Percentiles rank a stretch among this genome's conserved stretches.
These are phyloP conservation scores for Mesopsocus fuscifrons DNA, from an alignment of 2,888 invertebrate genomes.

Conservation along the genomic window DNA sequence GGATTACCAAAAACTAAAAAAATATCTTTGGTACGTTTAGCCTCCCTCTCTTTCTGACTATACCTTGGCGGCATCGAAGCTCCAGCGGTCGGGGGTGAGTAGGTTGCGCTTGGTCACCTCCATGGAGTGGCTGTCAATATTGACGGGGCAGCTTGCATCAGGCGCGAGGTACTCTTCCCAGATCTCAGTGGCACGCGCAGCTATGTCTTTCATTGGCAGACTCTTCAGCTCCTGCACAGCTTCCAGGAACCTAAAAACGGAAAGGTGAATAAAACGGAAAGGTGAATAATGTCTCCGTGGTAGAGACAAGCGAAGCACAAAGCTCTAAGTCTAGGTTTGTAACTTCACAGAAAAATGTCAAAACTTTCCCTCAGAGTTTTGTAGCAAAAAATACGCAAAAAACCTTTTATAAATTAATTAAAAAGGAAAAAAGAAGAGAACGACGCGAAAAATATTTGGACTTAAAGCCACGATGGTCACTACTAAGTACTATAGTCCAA, in stretches of 20 bases:
- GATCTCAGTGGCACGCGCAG: slow-evolving; percentile 62
- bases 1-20: too few relatives aligned
- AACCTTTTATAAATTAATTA: too few relatives aligned
- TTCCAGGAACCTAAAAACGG: slow-evolving; percentile 69
- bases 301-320: background rate
- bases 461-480: too few relatives aligned
- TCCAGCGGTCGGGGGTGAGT: slow-evolving; percentile 72
- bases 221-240: slow-evolving; percentile 85
- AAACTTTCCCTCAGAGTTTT: slow-evolving; percentile 1
- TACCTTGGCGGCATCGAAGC: slow-evolving; percentile 96
- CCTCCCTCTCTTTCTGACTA: too few relatives aligned
- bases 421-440: too few relatives aligned
- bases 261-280: slow-evolving; percentile 8
- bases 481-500: too few relatives aligned
- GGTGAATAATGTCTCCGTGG: too few relatives aligned
- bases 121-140: slow-evolving; percentile 85
- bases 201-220: slow-evolving; percentile 67
- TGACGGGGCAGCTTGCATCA: slow-evolving; percentile 91
- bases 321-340: background rate
- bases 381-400: too few relatives aligned
- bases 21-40: too few relatives aligned
- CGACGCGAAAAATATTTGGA: too few relatives aligned
- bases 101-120: slow-evolving; percentile 67
- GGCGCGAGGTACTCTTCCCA: slow-evolving; percentile 87
- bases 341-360: slow-evolving; percentile 3